These are phyloP conservation scores for Centropristis striata DNA, from an alignment of 2,113 vertebrate genomes.

Conservation along the genomic window DNA sequence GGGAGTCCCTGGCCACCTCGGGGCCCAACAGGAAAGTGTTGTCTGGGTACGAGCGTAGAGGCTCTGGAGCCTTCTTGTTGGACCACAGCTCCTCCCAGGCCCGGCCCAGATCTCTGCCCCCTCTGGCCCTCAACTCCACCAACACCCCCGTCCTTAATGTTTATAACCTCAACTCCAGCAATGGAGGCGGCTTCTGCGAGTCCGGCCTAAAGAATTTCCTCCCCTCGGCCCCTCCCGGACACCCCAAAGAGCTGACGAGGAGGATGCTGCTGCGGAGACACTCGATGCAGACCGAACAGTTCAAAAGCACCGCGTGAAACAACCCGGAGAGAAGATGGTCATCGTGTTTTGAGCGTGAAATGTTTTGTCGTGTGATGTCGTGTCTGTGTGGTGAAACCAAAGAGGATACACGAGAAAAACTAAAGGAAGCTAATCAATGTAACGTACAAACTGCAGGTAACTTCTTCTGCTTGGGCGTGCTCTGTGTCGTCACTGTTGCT, in stretches of 20 bases:
- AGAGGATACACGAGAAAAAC: slow-evolving; percentile 1
- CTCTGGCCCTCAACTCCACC: slow-evolving; percentile 83
- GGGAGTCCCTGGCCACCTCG: slow-evolving; percentile 78
- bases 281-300: slow-evolving; percentile 92
- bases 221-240: slow-evolving; percentile 86
- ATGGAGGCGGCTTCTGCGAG: slow-evolving; percentile 73
- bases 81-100: slow-evolving; percentile 80
- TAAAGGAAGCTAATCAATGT: not conserved
- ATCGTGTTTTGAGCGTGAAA: not conserved
- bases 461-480: slow-evolving; percentile 27
- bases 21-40: slow-evolving; percentile 79
- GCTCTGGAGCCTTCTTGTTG: slow-evolving; percentile 83
- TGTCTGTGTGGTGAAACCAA: slow-evolving; percentile 31
- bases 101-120: slow-evolving; percentile 90
- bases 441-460: not conserved
- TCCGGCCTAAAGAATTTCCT: slow-evolving; percentile 81
- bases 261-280: slow-evolving; percentile 91
- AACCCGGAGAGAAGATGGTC: not conserved
- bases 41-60: slow-evolving; percentile 82
- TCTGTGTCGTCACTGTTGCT: slow-evolving; percentile 16
- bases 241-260: slow-evolving; percentile 85
- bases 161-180: slow-evolving; percentile 27
- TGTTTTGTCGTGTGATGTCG: slow-evolving; percentile 11
- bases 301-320: slow-evolving; percentile 78
- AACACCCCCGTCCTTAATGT: slow-evolving; percentile 68